Evolutionary conservation across 2,113 vertebrate species (phyloP), one percentile per base, ranked within the genome.

Genomic region (Lepus americanus): DNA sequence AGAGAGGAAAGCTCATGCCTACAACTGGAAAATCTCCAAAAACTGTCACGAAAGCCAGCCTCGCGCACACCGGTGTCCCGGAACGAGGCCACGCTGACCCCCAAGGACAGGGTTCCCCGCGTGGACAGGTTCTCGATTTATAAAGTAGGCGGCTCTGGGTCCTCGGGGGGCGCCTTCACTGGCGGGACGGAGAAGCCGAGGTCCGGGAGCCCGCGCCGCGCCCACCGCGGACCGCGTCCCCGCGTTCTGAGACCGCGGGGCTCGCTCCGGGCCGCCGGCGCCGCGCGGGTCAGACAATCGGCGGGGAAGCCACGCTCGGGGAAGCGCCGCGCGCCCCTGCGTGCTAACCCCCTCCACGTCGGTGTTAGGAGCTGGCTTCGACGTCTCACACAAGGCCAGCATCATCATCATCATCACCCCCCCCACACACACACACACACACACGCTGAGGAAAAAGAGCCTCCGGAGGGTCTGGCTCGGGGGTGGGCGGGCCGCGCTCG

Each of bases 201-300:
- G 44, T 44, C 44, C 44, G 44, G 44, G 44, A 44, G 44, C 44
- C 44, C 44, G 44, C 44, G 6, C 44, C 44, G 44, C 44, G 44
- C 44, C 44, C 44, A 44, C 44, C 44, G 44, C 44, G 44, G 44
- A 6, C 44, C 7, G 44, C 44, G 44, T 44, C 44, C 44, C 44
- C 44, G 44, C 44, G 7, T 74, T 79, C 63, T 29, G 29, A 76
- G 33, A 63, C 61, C 14, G 0, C 12, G 2, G 12, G 51, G 64
- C 66, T 53, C 53, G 22, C n/a, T 23, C n/a, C 0, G 0, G 17
- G 19, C 0, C 1, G 89, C 36, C 81, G 72, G 10, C n/a, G 1
- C 55, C 59, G 74, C 31, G 2, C 51, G 74, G n/a, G 67, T 74
- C n/a, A 20, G 55, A 64, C 81, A 85, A 89, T 69, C 53, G 14